phyloP scores from a whole-genome alignment of 2,113 vertebrate genomes.

The Antechinus flavipes region DNA sequence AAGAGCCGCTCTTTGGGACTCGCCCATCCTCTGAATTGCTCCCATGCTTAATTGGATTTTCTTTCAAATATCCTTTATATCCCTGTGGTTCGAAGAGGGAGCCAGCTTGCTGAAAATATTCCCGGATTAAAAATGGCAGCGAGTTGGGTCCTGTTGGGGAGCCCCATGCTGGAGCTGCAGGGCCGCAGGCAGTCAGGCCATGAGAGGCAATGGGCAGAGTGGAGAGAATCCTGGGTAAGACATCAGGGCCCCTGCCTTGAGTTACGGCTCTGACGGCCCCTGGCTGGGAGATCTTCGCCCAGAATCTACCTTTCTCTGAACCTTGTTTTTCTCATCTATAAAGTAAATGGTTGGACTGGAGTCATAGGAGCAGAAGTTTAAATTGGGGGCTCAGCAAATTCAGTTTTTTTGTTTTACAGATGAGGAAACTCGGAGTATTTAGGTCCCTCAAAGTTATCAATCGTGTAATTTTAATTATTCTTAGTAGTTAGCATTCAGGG shows the following conservation, averaged over 20 bases:
- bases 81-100: constrained; percentile 45
- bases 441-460: background rate
- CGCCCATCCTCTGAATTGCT: constrained; percentile 53
- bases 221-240: background rate
- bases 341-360: background rate
- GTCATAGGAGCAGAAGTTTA: background rate
- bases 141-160: constrained; percentile 11
- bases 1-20: constrained; percentile 55
- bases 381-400: background rate
- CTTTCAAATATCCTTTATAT: constrained; percentile 62
- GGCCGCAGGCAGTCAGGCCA: background rate
- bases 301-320: background rate
- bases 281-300: background rate
- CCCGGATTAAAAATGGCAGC: constrained; percentile 20
- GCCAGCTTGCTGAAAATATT: constrained; percentile 43
- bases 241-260: background rate
- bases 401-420: background rate
- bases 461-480: background rate
- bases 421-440: background rate
- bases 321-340: background rate
- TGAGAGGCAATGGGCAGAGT: background rate
- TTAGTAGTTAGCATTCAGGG: background rate
- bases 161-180: background rate
- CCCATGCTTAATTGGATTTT: constrained; percentile 74
- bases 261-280: background rate